Base-by-base conservation (phyloP, 23 tunicate genomes). In the Trididemnum clinides region DNA sequence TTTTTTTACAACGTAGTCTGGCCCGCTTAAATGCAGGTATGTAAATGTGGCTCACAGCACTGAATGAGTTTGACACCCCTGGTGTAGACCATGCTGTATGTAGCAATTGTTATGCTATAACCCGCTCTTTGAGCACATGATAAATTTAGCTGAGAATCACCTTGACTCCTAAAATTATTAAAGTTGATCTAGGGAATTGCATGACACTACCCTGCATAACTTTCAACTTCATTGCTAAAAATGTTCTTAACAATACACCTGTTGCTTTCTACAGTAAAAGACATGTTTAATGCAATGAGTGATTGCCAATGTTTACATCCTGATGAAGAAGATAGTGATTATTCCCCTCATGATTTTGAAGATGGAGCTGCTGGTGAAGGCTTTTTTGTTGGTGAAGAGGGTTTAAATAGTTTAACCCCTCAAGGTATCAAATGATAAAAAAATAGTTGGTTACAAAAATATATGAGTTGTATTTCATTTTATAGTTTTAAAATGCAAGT, bases 271-370 rank as follows among this genome's bases (percentile, higher is more conserved):
- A 7, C 37, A 77, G 84, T 91, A 38, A 86, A 81, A 64, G 37
- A 34, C 28, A 91, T 91, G 90, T 91, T 91, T 65, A 82, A 91
- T 82, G 90, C 96, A 20, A 86, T 91, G 96, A 86, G 88, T 51
- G 96, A 91, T 74, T 86, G 90, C 59, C 96, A 91, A 76, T 91
- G 96, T 37, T 71, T 91, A 2, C 96, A 91, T 76, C 96, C 96
- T 30, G 96, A 91, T 76, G 82, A 73, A 0, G 96, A 91, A 34
- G 88, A 88, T 36, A 58, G 80, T 57, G 90, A 82, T 62, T 88
- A 82, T 26, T 71, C 71, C 18, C 64, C 85, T 36, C 88, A 50
- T 2, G 96, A 84, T 5, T 82, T 39, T 62, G 89, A 80, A 70
- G 90, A 77, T 33, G 96, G 86, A 1, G 96, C 91, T 34, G 96